Evolutionary conservation across 2,888 invertebrate genomes (phyloP), one percentile per base, ranked within the genome.

Genomic region (Drosophila cognata): DNA sequence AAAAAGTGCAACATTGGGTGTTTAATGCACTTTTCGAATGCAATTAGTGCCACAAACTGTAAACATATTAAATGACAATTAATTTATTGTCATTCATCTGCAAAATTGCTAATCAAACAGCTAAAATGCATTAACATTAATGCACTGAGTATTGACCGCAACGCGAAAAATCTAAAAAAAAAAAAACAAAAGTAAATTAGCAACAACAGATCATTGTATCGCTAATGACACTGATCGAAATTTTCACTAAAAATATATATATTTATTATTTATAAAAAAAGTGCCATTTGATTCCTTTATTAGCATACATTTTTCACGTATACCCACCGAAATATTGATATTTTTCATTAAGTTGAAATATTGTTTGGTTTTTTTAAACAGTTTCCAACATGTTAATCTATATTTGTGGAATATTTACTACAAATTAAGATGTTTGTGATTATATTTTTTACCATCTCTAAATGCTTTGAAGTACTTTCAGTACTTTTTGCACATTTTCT

Each of bases 1-100:
- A 38, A 50, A 65, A 50, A 52, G 58, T 36, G n/a, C 35, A 48
- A 51, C 74, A 67, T 75, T 78, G 69, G 67, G 69, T 64, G 65
- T 71, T 69, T 84, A 87, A 89, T 89, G 82, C 75, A 78, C 73
- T 90, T 83, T 90, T 83, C 88, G 73, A 84, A 84, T 81, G 73
- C 74, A 84, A 86, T 89, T 86, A 87, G 81, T 66, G 56, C 46
- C 72, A 55, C 65, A 67, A 68, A 74, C 36, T 73, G 66, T 67
- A 69, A 66, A 67, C 73, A 84, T 72, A 83, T 80, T 90, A 84
- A 86, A 81, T 84, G 84, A 71, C 81, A 84, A 87, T 85, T 90
- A 81, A 90, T 90, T 90, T 86, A 71, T 43, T 74, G 81, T 68
- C 74, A 86, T 77, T 84, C 74, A 89, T 65, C 68, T 75, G 71